Evolutionary conservation across 2,888 invertebrate species (phyloP).

Genomic region (Melinopterus prodromus): DNA sequence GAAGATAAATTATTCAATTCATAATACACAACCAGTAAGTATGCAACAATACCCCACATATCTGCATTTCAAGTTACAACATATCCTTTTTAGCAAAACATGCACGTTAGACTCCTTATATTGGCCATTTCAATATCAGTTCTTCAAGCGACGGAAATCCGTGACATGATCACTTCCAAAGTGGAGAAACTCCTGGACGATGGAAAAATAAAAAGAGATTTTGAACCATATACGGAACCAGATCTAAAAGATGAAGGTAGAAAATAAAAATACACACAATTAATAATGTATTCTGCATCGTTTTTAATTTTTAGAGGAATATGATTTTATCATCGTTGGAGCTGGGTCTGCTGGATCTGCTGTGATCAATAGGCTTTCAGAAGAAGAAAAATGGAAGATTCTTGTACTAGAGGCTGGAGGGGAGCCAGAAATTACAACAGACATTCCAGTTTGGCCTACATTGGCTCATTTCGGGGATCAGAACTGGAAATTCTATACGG

Average conservation of each 20-base stretch:
- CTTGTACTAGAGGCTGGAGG: constrained; percentile 72
- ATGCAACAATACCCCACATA: background rate
- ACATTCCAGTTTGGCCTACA: constrained; percentile 63
- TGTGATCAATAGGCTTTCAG: constrained; percentile 73
- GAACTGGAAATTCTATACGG: constrained; percentile 70
- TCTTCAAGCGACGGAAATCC: background rate
- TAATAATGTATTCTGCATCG: background rate
- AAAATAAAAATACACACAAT: background rate
- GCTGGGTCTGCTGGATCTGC: constrained; percentile 76
- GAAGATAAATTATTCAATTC: background rate
- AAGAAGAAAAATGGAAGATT: constrained; percentile 67
- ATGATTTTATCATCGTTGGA: constrained; percentile 74
- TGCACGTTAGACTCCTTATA: background rate
- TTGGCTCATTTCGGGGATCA: constrained; percentile 65
- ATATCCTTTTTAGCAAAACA: background rate
- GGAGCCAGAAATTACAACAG: constrained; percentile 63
- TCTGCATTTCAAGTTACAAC: background rate
- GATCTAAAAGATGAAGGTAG: constrained; percentile 26
- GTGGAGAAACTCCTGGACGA: constrained; percentile 12
- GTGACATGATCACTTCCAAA: background rate
- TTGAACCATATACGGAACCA: constrained; percentile 26
- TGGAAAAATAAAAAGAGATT: constrained; percentile 26
- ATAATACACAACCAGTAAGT: background rate
- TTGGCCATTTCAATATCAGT: background rate
- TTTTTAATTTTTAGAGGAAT: constrained; percentile 50